These are phyloP conservation scores for Todus mexicanus DNA, from an alignment of 2,797 vertebrate species.

Conservation along the genomic window DNA sequence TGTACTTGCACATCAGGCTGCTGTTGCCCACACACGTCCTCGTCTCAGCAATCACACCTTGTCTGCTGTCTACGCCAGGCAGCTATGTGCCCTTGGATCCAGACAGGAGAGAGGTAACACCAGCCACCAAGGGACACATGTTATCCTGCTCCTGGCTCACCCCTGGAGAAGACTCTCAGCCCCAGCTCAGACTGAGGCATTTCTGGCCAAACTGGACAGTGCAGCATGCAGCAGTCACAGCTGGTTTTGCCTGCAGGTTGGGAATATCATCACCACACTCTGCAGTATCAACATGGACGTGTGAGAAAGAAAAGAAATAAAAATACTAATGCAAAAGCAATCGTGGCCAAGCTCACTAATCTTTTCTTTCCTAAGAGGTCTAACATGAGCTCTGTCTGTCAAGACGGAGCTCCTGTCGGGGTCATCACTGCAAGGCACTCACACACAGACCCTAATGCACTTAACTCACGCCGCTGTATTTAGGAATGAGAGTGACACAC, in stretches of 20 bases:
- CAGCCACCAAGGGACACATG: not conserved
- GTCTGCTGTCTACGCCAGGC: not conserved
- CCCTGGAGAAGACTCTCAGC: not conserved
- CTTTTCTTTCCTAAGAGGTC: not conserved
- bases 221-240: accelerated
- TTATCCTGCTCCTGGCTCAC: not conserved
- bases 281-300: not conserved
- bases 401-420: not conserved
- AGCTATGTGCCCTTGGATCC: not conserved
- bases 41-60: not conserved
- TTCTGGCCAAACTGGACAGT: not conserved
- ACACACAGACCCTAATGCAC: not conserved
- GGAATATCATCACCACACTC: accelerated
- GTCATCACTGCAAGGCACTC: not conserved
- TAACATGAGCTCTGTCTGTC: not conserved
- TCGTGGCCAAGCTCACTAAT: not conserved
- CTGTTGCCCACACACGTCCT: not conserved
- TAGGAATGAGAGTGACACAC: not conserved
- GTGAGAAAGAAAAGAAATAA: not conserved
- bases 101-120: not conserved
- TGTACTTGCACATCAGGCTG: not conserved
- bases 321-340: not conserved
- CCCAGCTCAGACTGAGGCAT: not conserved
- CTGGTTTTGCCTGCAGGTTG: not conserved
- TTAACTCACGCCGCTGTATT: not conserved